Evolutionary conservation across 2,888 invertebrate genomes (phyloP), one percentile per base, ranked within the genome.

Genomic region (Nasonia oneida): DNA sequence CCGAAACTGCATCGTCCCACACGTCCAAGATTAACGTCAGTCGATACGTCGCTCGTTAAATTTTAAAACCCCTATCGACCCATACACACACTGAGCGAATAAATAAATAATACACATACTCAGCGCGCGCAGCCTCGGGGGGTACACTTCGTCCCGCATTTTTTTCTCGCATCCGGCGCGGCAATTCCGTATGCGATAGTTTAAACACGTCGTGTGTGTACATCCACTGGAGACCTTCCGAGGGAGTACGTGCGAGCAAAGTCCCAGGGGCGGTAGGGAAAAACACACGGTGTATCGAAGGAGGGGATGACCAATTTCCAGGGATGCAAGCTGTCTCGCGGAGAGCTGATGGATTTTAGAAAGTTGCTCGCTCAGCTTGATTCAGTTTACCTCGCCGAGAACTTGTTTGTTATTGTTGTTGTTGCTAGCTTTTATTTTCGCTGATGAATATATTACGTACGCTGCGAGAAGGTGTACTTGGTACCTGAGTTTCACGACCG

Each of bases 151-250:
- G 29, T 10, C 12, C 10, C 3, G 10, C 33, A 33, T 14, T 67
- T 33, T 33, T 67, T 33, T 10, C 57, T 10, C 57, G n/a, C 12
- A 33, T 67, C 67, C n/a, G 12, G 0, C 33, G 4, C 33, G 4
- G 67, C 23, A 12, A 67, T 67, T 71, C 37, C 71, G 39, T 39
- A 39, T 71, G 39, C 71, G 18, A 71, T 71, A 71, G 71, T 71
- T 37, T 71, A 18, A 18, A n/a, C 15, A 71, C 71, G 39, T 39
- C 15, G 18, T 39, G n/a, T 61, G n/a, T 61, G n/a, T n/a, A 71
- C 33, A 33, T 67, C 71, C n/a, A 71, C 15, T 39, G 39, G n/a
- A n/a, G 39, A 71, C 18, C 39, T 42, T 2, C 37, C 37, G 37
- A 37, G 70, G 42, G 39, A 42, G 2, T 71, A 39, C 42, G 37